A percentile compares a stretch with the other conserved stretches of the same genome.
Conservation (phyloP, 2,888 invertebrate species). For the Dryobota labecula region DNA sequence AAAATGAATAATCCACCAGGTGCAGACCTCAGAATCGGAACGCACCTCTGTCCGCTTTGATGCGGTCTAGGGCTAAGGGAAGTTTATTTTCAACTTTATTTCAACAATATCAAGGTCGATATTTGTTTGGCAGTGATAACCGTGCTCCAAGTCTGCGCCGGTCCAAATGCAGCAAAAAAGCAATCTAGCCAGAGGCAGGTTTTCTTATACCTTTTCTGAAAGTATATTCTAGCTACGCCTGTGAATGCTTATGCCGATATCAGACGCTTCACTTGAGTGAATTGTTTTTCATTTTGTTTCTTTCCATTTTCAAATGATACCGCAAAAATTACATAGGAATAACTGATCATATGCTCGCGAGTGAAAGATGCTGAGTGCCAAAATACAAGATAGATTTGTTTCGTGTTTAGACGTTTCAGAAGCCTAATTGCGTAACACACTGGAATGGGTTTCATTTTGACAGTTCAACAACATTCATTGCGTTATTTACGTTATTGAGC, state of each 20-base stretch:
- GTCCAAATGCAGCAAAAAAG: constrained; percentile 11
- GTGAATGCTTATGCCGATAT: constrained; percentile 1
- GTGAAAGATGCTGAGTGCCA: not conserved
- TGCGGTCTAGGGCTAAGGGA: not conserved
- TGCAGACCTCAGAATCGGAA: not conserved
- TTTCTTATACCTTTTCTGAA: not conserved
- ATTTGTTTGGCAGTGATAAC: not conserved
- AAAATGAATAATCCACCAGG: not conserved
- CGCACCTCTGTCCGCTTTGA: not conserved
- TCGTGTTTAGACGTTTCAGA: not conserved
- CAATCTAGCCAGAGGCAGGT: constrained; percentile 12
- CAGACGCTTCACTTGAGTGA: not conserved
- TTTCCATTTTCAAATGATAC: not conserved
- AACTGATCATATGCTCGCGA: not conserved
- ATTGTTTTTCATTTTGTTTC: not conserved
- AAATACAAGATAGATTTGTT: not conserved
- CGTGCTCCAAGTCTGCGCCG: not conserved
- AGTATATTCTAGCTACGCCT: constrained; percentile 4
- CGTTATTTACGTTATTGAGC: too few relatives aligned
- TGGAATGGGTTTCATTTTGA: too few relatives aligned
- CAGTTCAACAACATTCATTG: too few relatives aligned
- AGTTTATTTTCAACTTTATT: not conserved
- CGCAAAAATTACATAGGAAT: not conserved
- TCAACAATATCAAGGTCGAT: not conserved
- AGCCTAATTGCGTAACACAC: too few relatives aligned